A percentile compares a stretch with the other conserved stretches of the same genome.
Evolutionary conservation across 2,113 vertebrate genomes (phyloP).

Genomic region (Heterochromis multidens): DNA sequence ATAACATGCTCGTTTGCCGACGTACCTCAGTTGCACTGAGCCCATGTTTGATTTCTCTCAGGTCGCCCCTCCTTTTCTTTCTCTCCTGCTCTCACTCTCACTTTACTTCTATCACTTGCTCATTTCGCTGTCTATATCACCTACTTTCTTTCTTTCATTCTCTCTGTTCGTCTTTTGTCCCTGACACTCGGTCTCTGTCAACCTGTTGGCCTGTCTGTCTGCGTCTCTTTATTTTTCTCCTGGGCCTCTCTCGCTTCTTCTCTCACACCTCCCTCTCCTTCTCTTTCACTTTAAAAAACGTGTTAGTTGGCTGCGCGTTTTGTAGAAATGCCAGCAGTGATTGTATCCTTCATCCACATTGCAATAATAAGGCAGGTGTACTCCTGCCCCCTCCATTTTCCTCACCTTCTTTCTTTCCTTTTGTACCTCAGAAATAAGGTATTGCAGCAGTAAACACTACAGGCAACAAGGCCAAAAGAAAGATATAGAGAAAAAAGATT

Average conservation of each 20-base stretch:
- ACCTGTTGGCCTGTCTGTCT: slow-evolving; percentile 58
- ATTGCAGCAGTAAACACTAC: slow-evolving; percentile 45
- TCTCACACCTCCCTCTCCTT: slow-evolving; percentile 44
- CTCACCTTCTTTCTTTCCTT: slow-evolving; percentile 29
- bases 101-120: slow-evolving; percentile 64
- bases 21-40: slow-evolving; percentile 70
- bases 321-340: slow-evolving; percentile 69
- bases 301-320: slow-evolving; percentile 61
- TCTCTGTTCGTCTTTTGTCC: slow-evolving; percentile 33
- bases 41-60: slow-evolving; percentile 78
- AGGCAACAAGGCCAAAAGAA: slow-evolving; percentile 28
- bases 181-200: slow-evolving; percentile 49
- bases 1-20: slow-evolving; percentile 76
- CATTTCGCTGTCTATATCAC: slow-evolving; percentile 61
- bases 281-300: slow-evolving; percentile 55
- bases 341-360: slow-evolving; percentile 66
- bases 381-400: slow-evolving; percentile 41
- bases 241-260: slow-evolving; percentile 21
- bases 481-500: slow-evolving; percentile 19
- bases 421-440: slow-evolving; percentile 43
- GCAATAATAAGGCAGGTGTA: slow-evolving; percentile 64
- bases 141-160: slow-evolving; percentile 38
- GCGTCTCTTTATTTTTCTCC: slow-evolving; percentile 26
- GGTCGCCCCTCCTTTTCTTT: slow-evolving; percentile 67
- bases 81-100: slow-evolving; percentile 56